Conservation (phyloP, 2,797 vertebrate genomes). For the Amphiprion clarkii region DNA sequence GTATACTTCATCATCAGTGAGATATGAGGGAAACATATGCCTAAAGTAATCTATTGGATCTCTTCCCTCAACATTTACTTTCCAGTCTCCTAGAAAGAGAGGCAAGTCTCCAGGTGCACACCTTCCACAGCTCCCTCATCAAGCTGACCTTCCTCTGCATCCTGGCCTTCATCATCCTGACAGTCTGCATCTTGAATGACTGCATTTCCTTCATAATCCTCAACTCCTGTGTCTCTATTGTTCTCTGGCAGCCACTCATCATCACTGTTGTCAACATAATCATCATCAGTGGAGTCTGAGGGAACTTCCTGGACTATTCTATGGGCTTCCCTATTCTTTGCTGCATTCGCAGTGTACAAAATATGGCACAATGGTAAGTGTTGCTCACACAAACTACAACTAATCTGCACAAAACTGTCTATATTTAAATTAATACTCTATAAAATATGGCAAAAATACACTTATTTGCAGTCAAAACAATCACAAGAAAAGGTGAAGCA, state of each 20-base stretch:
- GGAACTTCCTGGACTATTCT: background rate
- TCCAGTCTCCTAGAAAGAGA: background rate
- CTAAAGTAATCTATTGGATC: no score
- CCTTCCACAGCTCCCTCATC: constrained; percentile 7
- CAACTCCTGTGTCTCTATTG: background rate
- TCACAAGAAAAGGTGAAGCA: no score
- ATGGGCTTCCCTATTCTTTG: background rate
- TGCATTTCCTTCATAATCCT: background rate
- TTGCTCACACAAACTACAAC: no score
- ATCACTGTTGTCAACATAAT: background rate
- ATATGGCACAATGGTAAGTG: background rate
- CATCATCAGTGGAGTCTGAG: constrained; percentile 7
- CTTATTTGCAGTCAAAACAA: no score
- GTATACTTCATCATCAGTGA: no score
- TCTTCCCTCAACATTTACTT: no score
- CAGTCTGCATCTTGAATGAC: background rate
- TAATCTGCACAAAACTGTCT: no score
- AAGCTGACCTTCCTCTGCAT: constrained; percentile 2
- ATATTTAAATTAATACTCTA: no score
- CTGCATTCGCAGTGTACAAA: background rate
- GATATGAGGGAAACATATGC: no score
- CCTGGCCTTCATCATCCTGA: background rate
- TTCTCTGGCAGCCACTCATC: no score
- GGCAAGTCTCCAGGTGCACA: background rate
- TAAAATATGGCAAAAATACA: no score